Percentiles rank a stretch among this genome's conserved stretches.
phyloP scores from a whole-genome alignment of 1,140 invertebrate species.

The Diabrotica virgifera region DNA sequence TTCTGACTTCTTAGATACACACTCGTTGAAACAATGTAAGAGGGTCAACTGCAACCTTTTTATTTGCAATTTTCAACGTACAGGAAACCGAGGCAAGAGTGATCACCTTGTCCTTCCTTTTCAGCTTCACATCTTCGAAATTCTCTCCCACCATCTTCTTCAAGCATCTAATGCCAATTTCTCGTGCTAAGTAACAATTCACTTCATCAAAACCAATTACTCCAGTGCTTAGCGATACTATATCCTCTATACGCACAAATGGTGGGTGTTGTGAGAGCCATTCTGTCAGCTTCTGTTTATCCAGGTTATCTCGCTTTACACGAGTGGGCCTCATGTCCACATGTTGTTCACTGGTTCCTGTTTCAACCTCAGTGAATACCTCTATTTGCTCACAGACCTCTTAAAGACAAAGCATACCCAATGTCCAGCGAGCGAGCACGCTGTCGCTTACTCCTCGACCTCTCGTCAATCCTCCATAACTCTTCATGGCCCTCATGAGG shows the following conservation, averaged over 20 bases:
- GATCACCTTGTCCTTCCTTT: constrained; percentile 4
- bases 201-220: neutral
- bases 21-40: neutral
- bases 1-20: no score
- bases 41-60: neutral
- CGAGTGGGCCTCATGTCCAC: constrained; percentile 44
- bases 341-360: constrained; percentile 47
- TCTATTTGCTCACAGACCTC: constrained; percentile 41
- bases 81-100: neutral
- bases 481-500: constrained; percentile 49
- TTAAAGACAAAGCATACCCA: constrained; percentile 38
- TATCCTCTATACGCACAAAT: constrained; percentile 33
- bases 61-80: neutral
- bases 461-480: constrained; percentile 44
- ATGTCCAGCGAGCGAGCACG: constrained; percentile 43
- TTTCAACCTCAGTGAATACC: constrained; percentile 37
- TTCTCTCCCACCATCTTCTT: neutral
- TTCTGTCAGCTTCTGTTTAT: constrained; percentile 39
- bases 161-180: neutral
- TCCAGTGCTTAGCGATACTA: constrained; percentile 45
- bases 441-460: constrained; percentile 43
- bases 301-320: constrained; percentile 42
- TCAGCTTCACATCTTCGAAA: no score
- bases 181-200: neutral
- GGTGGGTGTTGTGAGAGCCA: constrained; percentile 44